phyloP scores from a whole-genome alignment of 1,140 invertebrate genomes.

The Drosophila santomea region DNA sequence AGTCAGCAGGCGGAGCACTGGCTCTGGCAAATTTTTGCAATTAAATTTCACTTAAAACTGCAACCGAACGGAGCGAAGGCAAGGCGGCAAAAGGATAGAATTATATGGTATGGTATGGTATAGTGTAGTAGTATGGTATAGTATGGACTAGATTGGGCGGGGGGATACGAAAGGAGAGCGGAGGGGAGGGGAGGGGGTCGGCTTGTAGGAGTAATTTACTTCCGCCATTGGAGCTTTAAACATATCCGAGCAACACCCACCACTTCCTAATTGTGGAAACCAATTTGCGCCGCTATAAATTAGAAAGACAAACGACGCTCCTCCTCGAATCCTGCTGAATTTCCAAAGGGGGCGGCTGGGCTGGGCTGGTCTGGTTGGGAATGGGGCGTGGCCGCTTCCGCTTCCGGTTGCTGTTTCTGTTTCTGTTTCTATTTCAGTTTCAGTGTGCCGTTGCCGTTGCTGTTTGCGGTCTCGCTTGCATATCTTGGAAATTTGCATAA shows the following conservation, averaged over 20 bases:
- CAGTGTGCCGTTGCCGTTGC: slow-evolving; percentile 42
- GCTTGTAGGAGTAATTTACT: slow-evolving; percentile 68
- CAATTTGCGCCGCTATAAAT: slow-evolving; percentile 82
- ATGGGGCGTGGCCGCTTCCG: slow-evolving; percentile 57
- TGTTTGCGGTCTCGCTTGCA: slow-evolving; percentile 34
- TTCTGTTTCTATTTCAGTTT: neutral
- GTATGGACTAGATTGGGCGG: no score
- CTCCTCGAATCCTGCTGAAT: slow-evolving; percentile 10
- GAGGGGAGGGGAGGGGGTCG: neutral
- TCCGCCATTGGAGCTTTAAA: slow-evolving; percentile 73
- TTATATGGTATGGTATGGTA: no score
- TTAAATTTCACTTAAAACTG: slow-evolving; percentile 82
- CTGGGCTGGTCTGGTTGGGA: neutral
- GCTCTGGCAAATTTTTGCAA: slow-evolving; percentile 67
- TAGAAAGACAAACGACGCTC: slow-evolving; percentile 75
- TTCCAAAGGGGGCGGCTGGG: neutral
- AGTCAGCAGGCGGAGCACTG: slow-evolving; percentile 1
- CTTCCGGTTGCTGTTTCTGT: slow-evolving; percentile 36
- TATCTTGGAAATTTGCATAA: slow-evolving; percentile 83
- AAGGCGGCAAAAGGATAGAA: neutral
- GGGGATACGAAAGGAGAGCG: no score
- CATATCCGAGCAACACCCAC: slow-evolving; percentile 80
- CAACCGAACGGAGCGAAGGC: slow-evolving; percentile 34
- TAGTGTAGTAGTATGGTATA: no score
- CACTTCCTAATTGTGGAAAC: slow-evolving; percentile 83